A percentile compares a stretch with the other conserved stretches of the same genome.
phyloP scores from a whole-genome alignment of 1,140 invertebrate species.

The Drosophila ananassae region DNA sequence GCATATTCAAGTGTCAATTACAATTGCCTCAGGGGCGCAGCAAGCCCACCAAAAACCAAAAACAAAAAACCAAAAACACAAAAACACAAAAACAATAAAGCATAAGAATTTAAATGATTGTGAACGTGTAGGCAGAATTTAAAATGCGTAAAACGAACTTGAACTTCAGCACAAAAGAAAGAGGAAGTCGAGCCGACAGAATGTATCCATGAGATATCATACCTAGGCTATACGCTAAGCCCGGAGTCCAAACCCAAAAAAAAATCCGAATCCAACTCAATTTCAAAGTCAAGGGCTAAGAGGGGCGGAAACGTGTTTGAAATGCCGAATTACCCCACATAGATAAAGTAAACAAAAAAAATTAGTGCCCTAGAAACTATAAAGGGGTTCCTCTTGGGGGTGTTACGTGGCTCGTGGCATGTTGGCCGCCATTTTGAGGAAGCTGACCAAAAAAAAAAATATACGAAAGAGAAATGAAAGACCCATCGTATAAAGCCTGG shows the following conservation, averaged over 20 bases:
- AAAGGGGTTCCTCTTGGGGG: constrained; percentile 12
- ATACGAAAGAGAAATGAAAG: constrained; percentile 63
- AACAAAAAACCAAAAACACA: constrained; percentile 5
- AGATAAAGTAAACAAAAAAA: constrained; percentile 14
- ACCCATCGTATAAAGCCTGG: constrained; percentile 35
- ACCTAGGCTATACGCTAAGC: constrained; percentile 11
- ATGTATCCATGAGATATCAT: constrained; percentile 11
- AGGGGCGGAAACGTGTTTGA: constrained; percentile 62
- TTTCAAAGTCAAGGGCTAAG: constrained; percentile 75
- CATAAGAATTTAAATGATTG: constrained; percentile 53
- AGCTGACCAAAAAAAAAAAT: constrained; percentile 5
- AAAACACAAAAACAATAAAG: constrained; percentile 5
- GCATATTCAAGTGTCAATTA: constrained; percentile 73
- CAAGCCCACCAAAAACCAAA: not conserved
- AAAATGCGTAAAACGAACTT: constrained; percentile 75
- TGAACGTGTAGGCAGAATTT: constrained; percentile 52
- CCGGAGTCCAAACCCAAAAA: constrained; percentile 8
- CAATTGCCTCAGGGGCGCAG: constrained; percentile 50
- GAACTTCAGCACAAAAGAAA: constrained; percentile 65
- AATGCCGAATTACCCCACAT: constrained; percentile 40
- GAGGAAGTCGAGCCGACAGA: constrained; percentile 48
- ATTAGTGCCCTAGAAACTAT: constrained; percentile 36
- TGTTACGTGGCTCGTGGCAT: constrained; percentile 70
- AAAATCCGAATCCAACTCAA: constrained; percentile 21
- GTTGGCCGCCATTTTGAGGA: constrained; percentile 58